phyloP scores from a whole-genome alignment of 2,113 vertebrate species.

The Semicossyphus pulcher region DNA sequence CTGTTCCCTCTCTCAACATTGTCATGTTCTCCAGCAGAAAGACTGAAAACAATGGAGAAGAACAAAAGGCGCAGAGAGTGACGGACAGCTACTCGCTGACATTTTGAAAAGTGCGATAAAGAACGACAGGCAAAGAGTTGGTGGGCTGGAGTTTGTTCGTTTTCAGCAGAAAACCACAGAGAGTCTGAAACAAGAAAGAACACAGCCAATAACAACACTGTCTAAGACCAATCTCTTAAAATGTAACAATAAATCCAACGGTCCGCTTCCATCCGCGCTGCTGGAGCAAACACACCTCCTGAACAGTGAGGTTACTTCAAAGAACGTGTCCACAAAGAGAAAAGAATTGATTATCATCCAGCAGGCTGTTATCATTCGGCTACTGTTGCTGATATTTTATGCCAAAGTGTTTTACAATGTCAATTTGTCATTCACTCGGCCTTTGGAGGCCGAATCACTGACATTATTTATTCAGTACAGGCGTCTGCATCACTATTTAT shows the following conservation, averaged over 20 bases:
- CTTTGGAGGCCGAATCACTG: slow-evolving; percentile 26
- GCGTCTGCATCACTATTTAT: slow-evolving; percentile 36
- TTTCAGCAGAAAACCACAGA: slow-evolving; percentile 22
- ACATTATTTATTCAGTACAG: slow-evolving; percentile 45
- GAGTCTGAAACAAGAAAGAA: not conserved
- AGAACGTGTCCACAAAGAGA: not conserved
- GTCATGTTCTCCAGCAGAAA: slow-evolving; percentile 50
- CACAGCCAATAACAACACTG: not conserved
- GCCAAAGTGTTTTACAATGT: slow-evolving; percentile 16
- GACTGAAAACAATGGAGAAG: slow-evolving; percentile 40
- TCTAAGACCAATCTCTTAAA: not conserved
- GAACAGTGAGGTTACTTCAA: slow-evolving; percentile 9
- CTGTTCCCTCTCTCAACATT: slow-evolving; percentile 60
- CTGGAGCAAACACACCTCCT: not conserved
- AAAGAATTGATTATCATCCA: slow-evolving; percentile 14
- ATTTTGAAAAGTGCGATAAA: slow-evolving; percentile 48
- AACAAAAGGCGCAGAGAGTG: slow-evolving; percentile 49
- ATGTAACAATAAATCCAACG: not conserved
- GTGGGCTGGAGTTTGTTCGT: slow-evolving; percentile 33
- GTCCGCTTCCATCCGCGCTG: not conserved
- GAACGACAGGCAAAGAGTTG: slow-evolving; percentile 40
- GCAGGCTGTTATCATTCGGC: not conserved
- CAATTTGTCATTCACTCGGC: slow-evolving; percentile 36
- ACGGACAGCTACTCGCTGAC: slow-evolving; percentile 58
- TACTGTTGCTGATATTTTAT: slow-evolving; percentile 15